Conservation (phyloP, 2,113 vertebrate genomes). For the Myanophis thanlyinensis region DNA sequence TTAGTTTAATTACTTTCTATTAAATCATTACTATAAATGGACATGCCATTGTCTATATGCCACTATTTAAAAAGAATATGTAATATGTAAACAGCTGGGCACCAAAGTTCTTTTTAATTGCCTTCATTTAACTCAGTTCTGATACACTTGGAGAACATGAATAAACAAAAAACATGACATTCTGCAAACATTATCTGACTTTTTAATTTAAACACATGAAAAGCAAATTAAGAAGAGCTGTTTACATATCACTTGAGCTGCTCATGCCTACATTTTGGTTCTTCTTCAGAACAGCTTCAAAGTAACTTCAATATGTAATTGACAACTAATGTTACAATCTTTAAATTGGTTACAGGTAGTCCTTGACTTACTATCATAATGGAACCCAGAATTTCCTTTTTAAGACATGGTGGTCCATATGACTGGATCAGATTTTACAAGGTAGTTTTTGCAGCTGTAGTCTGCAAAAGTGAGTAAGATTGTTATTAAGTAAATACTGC, state of each 20-base stretch:
- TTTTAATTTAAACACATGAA: conserved; percentile 40
- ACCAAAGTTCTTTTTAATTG: neutral
- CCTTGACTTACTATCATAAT: neutral
- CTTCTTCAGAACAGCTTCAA: neutral
- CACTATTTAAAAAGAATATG: conserved; percentile 3
- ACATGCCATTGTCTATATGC: conserved; percentile 6
- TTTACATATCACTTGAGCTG: conserved; percentile 44
- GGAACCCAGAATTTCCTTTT: neutral
- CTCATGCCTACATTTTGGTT: neutral
- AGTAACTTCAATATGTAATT: neutral
- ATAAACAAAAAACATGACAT: conserved; percentile 3
- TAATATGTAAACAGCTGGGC: neutral
- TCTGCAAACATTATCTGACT: conserved; percentile 7
- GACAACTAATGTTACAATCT: neutral
- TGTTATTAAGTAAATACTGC: neutral
- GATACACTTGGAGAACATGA: conserved; percentile 30
- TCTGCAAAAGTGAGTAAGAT: neutral
- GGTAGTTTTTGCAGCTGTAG: neutral
- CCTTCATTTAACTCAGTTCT: neutral
- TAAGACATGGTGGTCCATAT: neutral
- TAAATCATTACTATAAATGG: conserved; percentile 2
- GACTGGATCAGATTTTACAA: neutral
- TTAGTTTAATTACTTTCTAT: neutral
- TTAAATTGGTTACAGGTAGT: neutral
- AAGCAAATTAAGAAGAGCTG: conserved; percentile 35